These are phyloP conservation scores for Buphagus erythrorhynchus DNA, from an alignment of 2,797 vertebrate species.

Conservation along the genomic window DNA sequence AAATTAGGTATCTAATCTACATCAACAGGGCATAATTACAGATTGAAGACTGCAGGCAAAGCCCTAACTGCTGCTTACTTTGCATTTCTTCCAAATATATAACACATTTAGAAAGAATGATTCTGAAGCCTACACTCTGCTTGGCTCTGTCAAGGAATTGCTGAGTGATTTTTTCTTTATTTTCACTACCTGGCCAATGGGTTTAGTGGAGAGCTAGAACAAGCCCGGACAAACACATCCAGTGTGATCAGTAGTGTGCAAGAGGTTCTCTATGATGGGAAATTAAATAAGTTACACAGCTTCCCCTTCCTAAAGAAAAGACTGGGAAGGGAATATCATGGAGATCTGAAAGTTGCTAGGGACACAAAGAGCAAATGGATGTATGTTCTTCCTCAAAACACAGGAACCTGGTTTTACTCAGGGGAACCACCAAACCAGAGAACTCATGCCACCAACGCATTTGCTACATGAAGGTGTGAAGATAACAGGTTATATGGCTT, in stretches of 20 bases:
- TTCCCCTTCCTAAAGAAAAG: background rate
- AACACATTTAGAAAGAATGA: background rate
- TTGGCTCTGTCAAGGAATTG: background rate
- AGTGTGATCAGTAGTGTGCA: accelerated
- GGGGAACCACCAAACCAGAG: background rate
- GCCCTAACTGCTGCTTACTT: background rate
- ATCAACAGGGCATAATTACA: background rate
- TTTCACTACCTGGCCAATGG: background rate
- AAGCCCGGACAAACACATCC: background rate
- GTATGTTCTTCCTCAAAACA: background rate
- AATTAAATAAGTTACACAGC: background rate
- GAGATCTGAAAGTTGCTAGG: background rate
- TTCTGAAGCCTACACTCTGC: background rate
- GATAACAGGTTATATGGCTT: background rate
- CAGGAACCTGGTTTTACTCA: background rate
- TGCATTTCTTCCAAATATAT: background rate
- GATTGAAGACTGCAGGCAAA: background rate
- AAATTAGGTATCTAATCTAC: slow-evolving; percentile 10
- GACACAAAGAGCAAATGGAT: background rate
- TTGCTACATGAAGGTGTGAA: background rate
- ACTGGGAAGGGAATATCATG: background rate
- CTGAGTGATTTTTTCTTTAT: background rate
- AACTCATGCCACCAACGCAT: accelerated
- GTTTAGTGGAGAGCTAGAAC: background rate
- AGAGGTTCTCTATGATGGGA: background rate